Conservation (phyloP, 2,888 invertebrate genomes). For the Noctuana brunneofusca region DNA sequence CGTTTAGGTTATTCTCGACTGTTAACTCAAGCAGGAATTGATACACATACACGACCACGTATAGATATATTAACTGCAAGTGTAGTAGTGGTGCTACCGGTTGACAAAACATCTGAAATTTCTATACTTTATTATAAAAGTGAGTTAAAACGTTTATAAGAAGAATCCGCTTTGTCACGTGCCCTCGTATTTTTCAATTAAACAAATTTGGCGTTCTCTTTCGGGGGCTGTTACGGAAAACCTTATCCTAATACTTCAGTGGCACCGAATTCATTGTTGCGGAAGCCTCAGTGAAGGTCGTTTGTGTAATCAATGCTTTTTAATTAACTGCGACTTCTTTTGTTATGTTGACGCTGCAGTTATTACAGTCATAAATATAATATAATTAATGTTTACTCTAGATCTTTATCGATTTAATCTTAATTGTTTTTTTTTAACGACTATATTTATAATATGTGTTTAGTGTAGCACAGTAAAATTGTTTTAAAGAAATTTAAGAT, state of each 20-base stretch:
- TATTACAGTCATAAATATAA: too few relatives aligned
- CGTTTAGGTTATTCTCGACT: not conserved
- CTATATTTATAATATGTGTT: too few relatives aligned
- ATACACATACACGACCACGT: too few relatives aligned
- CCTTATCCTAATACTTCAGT: not conserved
- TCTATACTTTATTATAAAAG: not conserved
- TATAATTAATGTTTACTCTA: too few relatives aligned
- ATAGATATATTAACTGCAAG: too few relatives aligned
- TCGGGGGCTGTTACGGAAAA: not conserved
- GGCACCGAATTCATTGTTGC: not conserved
- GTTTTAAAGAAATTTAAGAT: too few relatives aligned
- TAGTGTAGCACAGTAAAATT: too few relatives aligned
- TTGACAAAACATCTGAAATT: not conserved
- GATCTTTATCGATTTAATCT: too few relatives aligned
- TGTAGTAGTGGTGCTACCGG: too few relatives aligned
- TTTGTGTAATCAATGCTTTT: not conserved
- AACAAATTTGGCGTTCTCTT: not conserved
- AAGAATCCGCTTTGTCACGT: not conserved
- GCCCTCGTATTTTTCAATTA: not conserved
- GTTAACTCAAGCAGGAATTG: not conserved
- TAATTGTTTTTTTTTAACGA: too few relatives aligned
- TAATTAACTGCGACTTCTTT: not conserved
- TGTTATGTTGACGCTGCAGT: not conserved
- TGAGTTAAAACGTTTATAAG: not conserved
- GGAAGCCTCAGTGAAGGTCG: slow-evolving; percentile 1